These are phyloP conservation scores for Propsilocerus akamusi DNA, from an alignment of 1,140 invertebrate species.

Conservation along the genomic window DNA sequence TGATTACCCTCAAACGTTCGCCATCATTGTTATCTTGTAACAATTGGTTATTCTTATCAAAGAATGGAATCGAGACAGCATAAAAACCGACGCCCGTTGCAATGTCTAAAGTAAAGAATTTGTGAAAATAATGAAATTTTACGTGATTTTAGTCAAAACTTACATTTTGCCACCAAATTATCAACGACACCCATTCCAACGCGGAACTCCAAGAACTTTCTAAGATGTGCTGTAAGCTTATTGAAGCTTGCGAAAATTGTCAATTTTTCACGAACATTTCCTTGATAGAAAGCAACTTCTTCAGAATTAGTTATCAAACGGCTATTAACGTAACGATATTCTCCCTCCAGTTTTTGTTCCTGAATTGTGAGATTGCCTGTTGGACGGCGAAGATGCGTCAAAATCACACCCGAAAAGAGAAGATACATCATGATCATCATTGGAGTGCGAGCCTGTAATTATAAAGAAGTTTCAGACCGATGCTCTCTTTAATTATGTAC, in stretches of 20 bases:
- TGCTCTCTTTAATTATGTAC: no score
- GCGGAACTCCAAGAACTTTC: conserved; percentile 79
- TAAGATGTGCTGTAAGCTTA: conserved; percentile 74
- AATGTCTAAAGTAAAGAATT: conserved; percentile 44
- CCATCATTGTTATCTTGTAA: conserved; percentile 39
- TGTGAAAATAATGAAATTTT: background rate
- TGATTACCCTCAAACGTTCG: conserved; percentile 45
- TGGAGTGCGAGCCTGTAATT: conserved; percentile 77
- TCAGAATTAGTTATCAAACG: conserved; percentile 93
- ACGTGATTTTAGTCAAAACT: conserved; percentile 21
- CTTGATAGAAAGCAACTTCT: conserved; percentile 93
- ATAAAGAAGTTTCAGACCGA: no score
- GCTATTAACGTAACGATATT: conserved; percentile 93
- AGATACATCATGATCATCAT: conserved; percentile 71
- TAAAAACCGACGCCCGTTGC: conserved; percentile 91
- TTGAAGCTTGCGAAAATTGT: conserved; percentile 77
- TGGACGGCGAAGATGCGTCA: conserved; percentile 66
- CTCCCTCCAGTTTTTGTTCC: conserved; percentile 93
- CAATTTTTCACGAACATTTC: conserved; percentile 72
- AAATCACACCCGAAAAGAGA: conserved; percentile 57
- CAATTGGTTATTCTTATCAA: conserved; percentile 45
- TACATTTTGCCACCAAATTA: conserved; percentile 93
- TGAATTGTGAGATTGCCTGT: conserved; percentile 74
- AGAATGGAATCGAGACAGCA: conserved; percentile 86
- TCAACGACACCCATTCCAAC: conserved; percentile 88